phyloP scores from a whole-genome alignment of 2,113 vertebrate species.

The Morphnarchus princeps region DNA sequence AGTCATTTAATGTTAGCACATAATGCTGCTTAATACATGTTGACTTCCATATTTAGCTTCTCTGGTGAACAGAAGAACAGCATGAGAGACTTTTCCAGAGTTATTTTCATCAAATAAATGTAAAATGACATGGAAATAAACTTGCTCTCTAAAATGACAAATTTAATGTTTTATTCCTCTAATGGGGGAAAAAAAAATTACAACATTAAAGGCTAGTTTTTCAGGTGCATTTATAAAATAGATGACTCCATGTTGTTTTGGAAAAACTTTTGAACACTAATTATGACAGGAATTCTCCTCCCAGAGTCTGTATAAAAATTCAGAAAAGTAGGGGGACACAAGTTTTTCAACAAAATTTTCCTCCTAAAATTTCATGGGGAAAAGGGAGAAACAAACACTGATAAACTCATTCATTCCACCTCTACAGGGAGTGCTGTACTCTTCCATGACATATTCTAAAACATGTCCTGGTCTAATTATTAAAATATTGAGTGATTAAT shows the following conservation, averaged over 20 bases:
- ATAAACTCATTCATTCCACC: background rate
- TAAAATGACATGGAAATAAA: background rate
- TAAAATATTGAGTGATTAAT: background rate
- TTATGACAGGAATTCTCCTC: background rate
- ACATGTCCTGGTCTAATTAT: background rate
- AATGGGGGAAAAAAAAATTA: rapidly evolving
- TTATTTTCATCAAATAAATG: background rate
- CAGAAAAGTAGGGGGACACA: background rate
- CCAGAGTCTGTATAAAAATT: background rate
- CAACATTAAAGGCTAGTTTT: background rate
- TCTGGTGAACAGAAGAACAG: background rate
- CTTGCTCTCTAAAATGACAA: background rate
- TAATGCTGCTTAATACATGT: conserved; percentile 13
- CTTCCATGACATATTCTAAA: background rate
- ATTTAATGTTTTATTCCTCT: background rate
- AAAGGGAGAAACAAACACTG: background rate
- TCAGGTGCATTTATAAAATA: background rate
- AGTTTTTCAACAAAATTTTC: background rate
- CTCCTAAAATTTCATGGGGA: background rate
- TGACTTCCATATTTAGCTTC: conserved; percentile 9
- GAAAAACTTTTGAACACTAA: background rate
- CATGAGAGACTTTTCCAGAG: background rate
- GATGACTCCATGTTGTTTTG: background rate
- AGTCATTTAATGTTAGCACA: conserved; percentile 12
- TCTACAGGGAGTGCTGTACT: background rate